Base-by-base conservation (phyloP, 2,797 vertebrate genomes). In the Otolemur crassicaudatus region DNA sequence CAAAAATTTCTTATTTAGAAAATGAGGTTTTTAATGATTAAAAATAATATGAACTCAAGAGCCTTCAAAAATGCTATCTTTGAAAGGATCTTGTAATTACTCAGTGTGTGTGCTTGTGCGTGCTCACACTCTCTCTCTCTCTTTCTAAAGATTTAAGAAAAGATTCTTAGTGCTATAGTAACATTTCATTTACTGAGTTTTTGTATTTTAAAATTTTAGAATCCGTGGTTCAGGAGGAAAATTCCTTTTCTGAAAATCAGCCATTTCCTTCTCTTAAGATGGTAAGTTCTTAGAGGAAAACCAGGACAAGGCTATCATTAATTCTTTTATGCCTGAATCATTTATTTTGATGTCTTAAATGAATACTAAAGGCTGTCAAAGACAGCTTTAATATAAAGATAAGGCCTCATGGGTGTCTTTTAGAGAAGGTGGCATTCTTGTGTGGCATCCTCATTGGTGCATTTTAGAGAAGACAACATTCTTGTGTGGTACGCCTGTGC, bases 241-340 rank as follows among this genome's bases (percentile, higher is more conserved):
- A 99, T 95, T 97, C 91, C 63, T 95, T 99, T 40, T 99, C 99
- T 94, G 99, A 99, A 97, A 99, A 99, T 49, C 99, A 99, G 97
- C 99, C 99, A 0, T 99, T 99, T 98, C 99, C 99, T 72, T 99
- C 99, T 22, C 99, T 99, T 91, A 99, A 99, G 46, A 99, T 98
- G 98, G 99, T 99, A 98, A 98, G 98, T 96, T 90, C 80, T 76
- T 95, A 93, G 23, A 63, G 53, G 75, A 93, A 84, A 92, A 86
- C 60, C 49, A 72, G 19, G 3, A 23, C 43, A 91, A 27, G 10
- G 10, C 46, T 96, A 11, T 95, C 27, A 72, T 86, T 97, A 72
- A 88, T 90, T 95, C 23, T 80, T 11, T 90, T 90, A 56, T 53
- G 72, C 80, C 43, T 65, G 22, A 95, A 85, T 88, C 75, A 58